Evolutionary conservation across 2,888 invertebrate genomes (phyloP), one percentile per base, ranked within the genome.

Genomic region (Rhingia campestris): DNA sequence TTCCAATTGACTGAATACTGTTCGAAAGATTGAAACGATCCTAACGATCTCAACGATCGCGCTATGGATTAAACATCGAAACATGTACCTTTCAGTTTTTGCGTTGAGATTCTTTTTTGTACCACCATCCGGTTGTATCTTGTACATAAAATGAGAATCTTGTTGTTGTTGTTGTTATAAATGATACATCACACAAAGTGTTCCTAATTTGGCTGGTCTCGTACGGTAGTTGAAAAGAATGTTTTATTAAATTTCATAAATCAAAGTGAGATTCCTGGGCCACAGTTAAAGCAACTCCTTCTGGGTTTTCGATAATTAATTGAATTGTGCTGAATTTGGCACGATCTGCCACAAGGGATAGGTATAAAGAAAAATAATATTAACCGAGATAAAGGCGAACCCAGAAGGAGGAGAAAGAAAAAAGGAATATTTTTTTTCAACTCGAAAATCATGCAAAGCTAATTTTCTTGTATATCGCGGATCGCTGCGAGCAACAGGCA

Each of bases 321-420:
- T 82, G 74, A 84, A 79, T 84, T 84, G 67, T 70, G 64, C 69
- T 59, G 64, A 64, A 69, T 70, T 79, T 84, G 74, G 64, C 69
- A 70, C 79, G 79, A 79, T 79, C 41, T 47, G 67, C 63, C 67
- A 59, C 37, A 43, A 67, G 67, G 54, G 54, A 56, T 69, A 47
- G 56, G 12, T 58, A 39, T 49, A 9, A 30, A 14, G n/a, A 47
- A 53, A 32, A 32, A 12, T 6, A 61, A 41, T 10, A 59, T 12
- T 2, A 43, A 49, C 35, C 33, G 5, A 41, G 32, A 4, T 33
- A 30, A 39, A 49, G 7, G 41, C 39, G 41, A 32, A 59, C 10
- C 9, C 35, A 73, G 37, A 56, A 56, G 54, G 10, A 54, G 32
- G 32, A 54, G 6, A 56, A 47, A 30, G 10, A n/a, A 67, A 35